Base-by-base conservation (phyloP, 1,140 invertebrate genomes). In the Coenobita brevimanus region DNA sequence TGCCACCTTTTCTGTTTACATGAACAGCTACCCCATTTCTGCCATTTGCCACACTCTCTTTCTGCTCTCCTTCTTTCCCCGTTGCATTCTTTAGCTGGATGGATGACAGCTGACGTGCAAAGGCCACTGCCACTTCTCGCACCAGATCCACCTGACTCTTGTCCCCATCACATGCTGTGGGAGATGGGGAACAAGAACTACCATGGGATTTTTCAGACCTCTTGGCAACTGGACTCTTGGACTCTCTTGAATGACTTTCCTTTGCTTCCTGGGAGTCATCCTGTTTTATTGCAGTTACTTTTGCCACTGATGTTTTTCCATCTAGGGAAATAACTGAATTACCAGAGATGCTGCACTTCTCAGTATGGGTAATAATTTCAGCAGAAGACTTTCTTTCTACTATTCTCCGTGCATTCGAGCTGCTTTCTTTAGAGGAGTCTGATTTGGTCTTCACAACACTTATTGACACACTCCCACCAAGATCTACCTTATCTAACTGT, bases 101-200 rank as follows among this genome's bases (percentile, higher is more conserved):
- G 27, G 82, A 38, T 24, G 71, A 46, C 10, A 85, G 82, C 71
- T 85, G 82, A n/a, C 75, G 71, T 17, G 82, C 82, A 30, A 85
- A 85, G 10, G 82, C 67, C 33, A 62, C 82, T 3, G 82, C 82
- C 43, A 85, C 82, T n/a, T 85, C 50, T 43, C 75, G 69, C 27
- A 85, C 73, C 30, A 85, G 46, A 30, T 85, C 82, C n/a, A 85
- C 82, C 36, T 76, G 50, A 64, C 82, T 85, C 36, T 60, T 64
- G 6, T 81, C 60, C 21, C 30, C 57, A 17, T 3, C 15, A 27
- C 17, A 50, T 17, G 6, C 17, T 50, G 46, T 60, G 0, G 78
- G 24, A 17, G 36, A 62, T 21, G 24, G n/a, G 27, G 54, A 24
- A 41, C 36, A 62, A 0, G 78, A 33, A 41, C n/a, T 81, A 24